Evolutionary conservation across 2,797 vertebrate species (phyloP), one percentile per base, ranked within the genome.

Genomic region (Spizella passerina): DNA sequence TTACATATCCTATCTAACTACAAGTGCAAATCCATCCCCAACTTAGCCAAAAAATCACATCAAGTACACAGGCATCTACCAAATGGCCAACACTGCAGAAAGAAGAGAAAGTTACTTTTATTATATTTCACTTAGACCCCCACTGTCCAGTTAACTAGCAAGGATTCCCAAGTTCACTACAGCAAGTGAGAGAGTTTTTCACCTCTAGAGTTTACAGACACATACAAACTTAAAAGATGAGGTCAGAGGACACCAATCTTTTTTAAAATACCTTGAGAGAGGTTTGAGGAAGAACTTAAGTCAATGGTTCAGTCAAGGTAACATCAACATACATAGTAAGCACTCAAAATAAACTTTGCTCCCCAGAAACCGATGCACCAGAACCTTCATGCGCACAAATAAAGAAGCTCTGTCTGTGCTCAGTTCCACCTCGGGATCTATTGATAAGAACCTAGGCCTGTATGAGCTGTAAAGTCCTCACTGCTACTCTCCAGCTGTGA

Each of bases 221-320:
- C 12, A 38, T 10, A 64, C 34, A 73, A 88, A 73, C 7, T 44
- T 17, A 39, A 59, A 16, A 89, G 9, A 5, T 15, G 65, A 59
- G 1, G 1, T 27, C 32, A 81, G 49, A 91, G 73, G 15, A 56
- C 10, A 39, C 1, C 9, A 32, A 61, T 22, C 18, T 72, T 47
- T 55, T 85, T 39, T 61, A 94, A 88, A 94, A 84, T 77, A 88
- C 32, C 76, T 63, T 93, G 61, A 95, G 14, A 63, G 32, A 59
- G 22, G 20, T 70, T 63, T 69, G 50, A 73, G 23, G 41, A 73
- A 39, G 32, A 87, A 59, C 8, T 63, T 80, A 57, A 81, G 16
- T 39, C 65, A 83, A 4, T 5, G 6, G 17, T 30, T 63, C 41
- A 68, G 8, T 24, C 34, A 73, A 60, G 14, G 4, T 23, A 65